Evolutionary conservation across 2,797 vertebrate genomes (phyloP).

Genomic region (Acomys russatus): DNA sequence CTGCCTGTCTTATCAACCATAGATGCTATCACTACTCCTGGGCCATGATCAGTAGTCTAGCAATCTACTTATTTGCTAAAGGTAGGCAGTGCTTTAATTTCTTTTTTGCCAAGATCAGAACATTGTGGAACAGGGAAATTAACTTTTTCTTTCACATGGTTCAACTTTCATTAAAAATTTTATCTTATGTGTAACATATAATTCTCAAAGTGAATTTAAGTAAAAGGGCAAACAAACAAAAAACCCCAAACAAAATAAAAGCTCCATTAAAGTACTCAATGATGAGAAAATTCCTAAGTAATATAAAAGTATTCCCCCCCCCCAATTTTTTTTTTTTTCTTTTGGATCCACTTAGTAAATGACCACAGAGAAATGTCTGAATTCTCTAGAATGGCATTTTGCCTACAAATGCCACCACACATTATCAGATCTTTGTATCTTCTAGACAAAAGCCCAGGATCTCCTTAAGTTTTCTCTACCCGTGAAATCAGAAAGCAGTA

Average conservation of each 20-base stretch:
- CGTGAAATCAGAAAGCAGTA: background rate
- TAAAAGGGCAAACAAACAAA: background rate
- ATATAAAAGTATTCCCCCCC: background rate
- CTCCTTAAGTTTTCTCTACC: background rate
- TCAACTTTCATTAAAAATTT: constrained; percentile 53
- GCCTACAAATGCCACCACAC: background rate
- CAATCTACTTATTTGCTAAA: constrained; percentile 20
- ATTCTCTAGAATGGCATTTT: background rate
- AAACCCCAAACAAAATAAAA: background rate
- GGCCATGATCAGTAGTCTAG: background rate
- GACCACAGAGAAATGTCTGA: background rate
- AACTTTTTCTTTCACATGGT: constrained; percentile 44
- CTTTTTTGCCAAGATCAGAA: constrained; percentile 39
- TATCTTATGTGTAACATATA: background rate
- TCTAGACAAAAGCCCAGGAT: background rate
- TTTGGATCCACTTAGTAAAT: background rate
- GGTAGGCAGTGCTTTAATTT: constrained; percentile 19
- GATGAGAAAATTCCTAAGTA: constrained; percentile 44
- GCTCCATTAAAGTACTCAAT: background rate
- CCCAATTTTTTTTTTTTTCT: constrained; percentile 61
- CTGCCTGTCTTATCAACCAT: background rate
- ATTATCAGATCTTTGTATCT: background rate
- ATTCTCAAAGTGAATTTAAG: constrained; percentile 49
- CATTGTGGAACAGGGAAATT: background rate
- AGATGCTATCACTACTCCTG: background rate